phyloP scores from a whole-genome alignment of 2,888 invertebrate genomes.

The Carcina quercana region DNA sequence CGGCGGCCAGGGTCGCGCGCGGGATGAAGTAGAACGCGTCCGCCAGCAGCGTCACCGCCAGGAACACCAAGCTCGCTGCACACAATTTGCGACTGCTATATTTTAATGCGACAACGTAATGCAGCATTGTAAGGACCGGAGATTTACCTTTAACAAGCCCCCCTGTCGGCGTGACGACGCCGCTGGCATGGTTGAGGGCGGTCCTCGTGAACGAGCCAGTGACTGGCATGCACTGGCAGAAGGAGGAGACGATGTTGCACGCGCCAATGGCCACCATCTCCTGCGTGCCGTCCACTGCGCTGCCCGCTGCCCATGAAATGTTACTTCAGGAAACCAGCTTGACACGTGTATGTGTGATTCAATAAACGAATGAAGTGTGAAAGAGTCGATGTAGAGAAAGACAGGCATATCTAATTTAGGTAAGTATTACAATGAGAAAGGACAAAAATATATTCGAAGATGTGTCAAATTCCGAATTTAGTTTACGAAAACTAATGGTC shows the following conservation, averaged over 20 bases:
- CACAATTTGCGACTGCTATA: too few relatives aligned
- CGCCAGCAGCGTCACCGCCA: slow-evolving; percentile 86
- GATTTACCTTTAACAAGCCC: slow-evolving; percentile 86
- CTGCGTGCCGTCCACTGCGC: slow-evolving; percentile 89
- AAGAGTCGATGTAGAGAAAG: too few relatives aligned
- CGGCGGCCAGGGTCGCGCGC: slow-evolving; percentile 87
- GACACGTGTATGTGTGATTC: too few relatives aligned
- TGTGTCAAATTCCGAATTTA: too few relatives aligned
- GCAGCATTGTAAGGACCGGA: too few relatives aligned
- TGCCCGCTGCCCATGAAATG: slow-evolving; percentile 77
- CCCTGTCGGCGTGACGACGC: slow-evolving; percentile 88
- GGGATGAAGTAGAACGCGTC: slow-evolving; percentile 90
- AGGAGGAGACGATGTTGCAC: slow-evolving; percentile 86
- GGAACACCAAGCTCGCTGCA: slow-evolving; percentile 80
- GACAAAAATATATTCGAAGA: too few relatives aligned
- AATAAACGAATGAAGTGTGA: too few relatives aligned
- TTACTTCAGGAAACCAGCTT: too few relatives aligned
- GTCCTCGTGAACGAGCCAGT: slow-evolving; percentile 91
- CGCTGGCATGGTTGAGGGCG: slow-evolving; percentile 93
- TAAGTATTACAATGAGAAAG: too few relatives aligned
- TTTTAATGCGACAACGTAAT: too few relatives aligned
- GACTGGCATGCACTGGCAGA: slow-evolving; percentile 89
- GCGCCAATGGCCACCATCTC: slow-evolving; percentile 91
- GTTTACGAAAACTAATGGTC: too few relatives aligned
- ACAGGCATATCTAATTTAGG: too few relatives aligned